Conservation (phyloP, 2,113 vertebrate genomes). For the Coracopsis vasa region DNA sequence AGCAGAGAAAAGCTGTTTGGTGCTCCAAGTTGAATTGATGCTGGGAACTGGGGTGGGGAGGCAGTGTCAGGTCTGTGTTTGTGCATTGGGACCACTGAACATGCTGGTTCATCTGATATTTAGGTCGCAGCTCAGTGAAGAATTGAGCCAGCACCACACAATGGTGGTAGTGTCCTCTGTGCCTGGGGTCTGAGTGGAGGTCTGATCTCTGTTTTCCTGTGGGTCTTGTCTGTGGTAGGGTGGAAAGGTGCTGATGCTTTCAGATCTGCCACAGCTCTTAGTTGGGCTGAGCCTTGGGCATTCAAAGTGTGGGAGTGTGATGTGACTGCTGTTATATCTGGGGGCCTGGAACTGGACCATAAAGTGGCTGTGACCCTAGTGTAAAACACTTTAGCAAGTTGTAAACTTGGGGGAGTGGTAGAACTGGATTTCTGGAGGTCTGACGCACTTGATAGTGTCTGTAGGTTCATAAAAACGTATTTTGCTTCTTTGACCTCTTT, state of each 20-base stretch:
- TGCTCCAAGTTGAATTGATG: background rate
- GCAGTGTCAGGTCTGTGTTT: background rate
- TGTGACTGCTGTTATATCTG: background rate
- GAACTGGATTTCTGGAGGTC: background rate
- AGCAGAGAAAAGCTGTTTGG: background rate
- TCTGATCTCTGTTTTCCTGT: background rate
- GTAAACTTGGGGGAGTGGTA: background rate
- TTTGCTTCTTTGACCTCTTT: background rate
- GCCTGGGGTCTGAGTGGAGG: background rate
- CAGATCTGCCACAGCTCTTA: background rate
- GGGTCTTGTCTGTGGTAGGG: background rate
- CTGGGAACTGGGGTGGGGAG: accelerated
- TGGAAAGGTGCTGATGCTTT: background rate
- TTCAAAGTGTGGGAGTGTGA: background rate
- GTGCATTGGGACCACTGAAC: background rate
- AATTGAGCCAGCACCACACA: background rate
- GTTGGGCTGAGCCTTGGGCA: background rate
- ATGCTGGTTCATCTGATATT: background rate
- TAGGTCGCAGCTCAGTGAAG: background rate
- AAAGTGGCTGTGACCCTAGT: background rate
- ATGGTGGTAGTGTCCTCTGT: background rate
- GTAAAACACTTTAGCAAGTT: background rate
- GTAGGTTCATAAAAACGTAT: background rate
- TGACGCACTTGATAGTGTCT: background rate
- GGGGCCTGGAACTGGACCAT: background rate